Conservation (phyloP, 2,797 vertebrate genomes). For the Caiman crocodilus region DNA sequence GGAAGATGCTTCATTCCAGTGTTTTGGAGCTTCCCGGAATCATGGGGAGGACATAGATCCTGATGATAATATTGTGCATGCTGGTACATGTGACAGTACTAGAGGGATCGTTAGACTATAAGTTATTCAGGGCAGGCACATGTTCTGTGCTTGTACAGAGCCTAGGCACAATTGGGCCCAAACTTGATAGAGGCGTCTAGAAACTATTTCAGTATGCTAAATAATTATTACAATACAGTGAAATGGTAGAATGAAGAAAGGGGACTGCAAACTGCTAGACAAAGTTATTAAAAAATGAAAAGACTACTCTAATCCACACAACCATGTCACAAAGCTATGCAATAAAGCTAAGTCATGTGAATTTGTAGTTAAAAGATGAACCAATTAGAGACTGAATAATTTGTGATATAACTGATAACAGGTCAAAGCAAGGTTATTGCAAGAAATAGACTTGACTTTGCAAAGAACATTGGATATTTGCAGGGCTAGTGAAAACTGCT, state of each 20-base stretch:
- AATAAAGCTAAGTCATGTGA: conserved; percentile 64
- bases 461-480: conserved; percentile 66
- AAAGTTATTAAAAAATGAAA: conserved; percentile 35
- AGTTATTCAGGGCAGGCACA: background rate
- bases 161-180: background rate
- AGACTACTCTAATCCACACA: conserved; percentile 12
- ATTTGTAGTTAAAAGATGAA: conserved; percentile 64
- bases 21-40: background rate
- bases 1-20: background rate
- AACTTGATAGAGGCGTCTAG: background rate
- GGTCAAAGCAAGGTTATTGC: conserved; percentile 69
- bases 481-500: conserved; percentile 49
- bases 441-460: conserved; percentile 73
- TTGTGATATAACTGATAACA: conserved; percentile 67
- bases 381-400: conserved; percentile 71
- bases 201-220: background rate
- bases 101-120: rapidly evolving
- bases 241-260: background rate
- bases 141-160: background rate
- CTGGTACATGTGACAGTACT: background rate
- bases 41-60: background rate
- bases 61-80: background rate
- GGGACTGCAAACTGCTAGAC: rapidly evolving
- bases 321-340: conserved; percentile 3
- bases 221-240: background rate